phyloP scores from a whole-genome alignment of 2,113 vertebrate species.

The Pomatostomus ruficeps region DNA sequence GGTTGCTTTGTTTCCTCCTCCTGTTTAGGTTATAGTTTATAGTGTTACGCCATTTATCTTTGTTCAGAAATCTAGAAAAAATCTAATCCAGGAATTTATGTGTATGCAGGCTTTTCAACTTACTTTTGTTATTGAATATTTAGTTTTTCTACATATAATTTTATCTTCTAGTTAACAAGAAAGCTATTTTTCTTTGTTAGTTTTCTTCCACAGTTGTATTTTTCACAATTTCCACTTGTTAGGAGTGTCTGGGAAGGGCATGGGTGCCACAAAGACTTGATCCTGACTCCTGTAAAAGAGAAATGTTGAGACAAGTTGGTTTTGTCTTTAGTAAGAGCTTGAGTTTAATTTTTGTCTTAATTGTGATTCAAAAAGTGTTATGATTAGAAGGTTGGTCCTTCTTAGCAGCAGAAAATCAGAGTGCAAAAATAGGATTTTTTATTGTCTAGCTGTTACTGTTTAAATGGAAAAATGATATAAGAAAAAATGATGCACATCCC shows the following conservation, averaged over 20 bases:
- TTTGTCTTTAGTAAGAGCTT: neutral
- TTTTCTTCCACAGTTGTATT: neutral
- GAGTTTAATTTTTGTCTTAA: neutral
- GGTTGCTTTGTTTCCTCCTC: neutral
- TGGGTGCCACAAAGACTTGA: neutral
- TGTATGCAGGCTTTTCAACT: neutral
- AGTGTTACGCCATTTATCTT: neutral
- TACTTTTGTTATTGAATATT: neutral
- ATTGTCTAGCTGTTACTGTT: neutral
- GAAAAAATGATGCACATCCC: neutral
- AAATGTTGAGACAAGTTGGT: neutral
- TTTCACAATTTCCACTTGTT: neutral
- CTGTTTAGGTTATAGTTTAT: neutral
- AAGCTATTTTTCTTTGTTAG: neutral
- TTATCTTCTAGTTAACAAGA: neutral
- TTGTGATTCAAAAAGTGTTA: neutral
- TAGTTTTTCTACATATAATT: neutral
- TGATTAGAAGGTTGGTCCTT: neutral
- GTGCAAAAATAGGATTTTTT: neutral
- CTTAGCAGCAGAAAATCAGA: neutral
- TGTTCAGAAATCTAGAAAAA: neutral
- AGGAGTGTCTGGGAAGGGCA: neutral
- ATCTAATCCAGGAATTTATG: neutral
- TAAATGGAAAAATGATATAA: neutral
- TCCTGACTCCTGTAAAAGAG: neutral